Evolutionary conservation across 1,140 invertebrate genomes (phyloP), one percentile per base, ranked within the genome.

Genomic region (Caenorhabditis brenneri): DNA sequence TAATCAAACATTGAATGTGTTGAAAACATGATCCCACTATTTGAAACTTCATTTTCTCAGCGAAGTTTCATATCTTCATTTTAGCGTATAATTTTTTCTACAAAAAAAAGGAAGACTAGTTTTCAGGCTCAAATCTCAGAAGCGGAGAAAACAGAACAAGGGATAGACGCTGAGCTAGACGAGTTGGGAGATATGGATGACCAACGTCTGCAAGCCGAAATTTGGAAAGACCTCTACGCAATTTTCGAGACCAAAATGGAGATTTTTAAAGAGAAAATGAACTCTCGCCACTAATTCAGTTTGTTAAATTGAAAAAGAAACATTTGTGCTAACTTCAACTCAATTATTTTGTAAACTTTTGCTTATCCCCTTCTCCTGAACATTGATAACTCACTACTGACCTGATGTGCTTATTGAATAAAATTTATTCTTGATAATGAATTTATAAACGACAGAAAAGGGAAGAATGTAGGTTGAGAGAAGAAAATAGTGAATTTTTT

Each of bases 141-240:
- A 51, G 46, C 79, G 7, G 19, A 27, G 3, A 33, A 29, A 39
- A 55, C 31, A 51, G 51, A 53, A 15, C 46, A 53, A 10, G 15
- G 31, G 39, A 51, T 51, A 2, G 79, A 80, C 22, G 9, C 27
- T 31, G 46, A 33, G 22, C n/a, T 80, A 0, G 46, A 29, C 4
- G 79, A 53, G 51, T n/a, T 80, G 46, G 51, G 79, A 12, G 51
- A 55, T n/a, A 1, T 80, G 19, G 79, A 51, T n/a, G 48, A 80
- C 15, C 12, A 31, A 2, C 79, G 51, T n/a, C n/a, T 39, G 22
- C 51, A 53, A 33, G 22, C 46, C 4, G 79, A 80, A 39, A 1
- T 33, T 31, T 55, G 48, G 79, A 53, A 80, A n/a, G 79, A 39
- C 7, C 10, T 74, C 5, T 15, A 19, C 36, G 16, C n/a, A 10